phyloP scores from a whole-genome alignment of 2,113 vertebrate species.

The Nothocercus julius region DNA sequence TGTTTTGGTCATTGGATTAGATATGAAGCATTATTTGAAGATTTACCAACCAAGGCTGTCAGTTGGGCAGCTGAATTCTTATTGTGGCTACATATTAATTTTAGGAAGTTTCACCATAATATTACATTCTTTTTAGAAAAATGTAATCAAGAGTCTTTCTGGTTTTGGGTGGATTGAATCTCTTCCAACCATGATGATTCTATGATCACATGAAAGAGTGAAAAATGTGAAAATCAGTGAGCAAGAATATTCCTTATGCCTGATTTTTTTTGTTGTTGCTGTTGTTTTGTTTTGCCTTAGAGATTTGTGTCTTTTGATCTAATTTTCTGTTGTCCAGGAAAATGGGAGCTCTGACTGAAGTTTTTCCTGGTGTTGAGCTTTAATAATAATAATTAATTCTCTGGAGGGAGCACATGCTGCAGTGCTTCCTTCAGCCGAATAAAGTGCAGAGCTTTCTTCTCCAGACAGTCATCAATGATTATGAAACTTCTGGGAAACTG shows the following conservation, averaged over 20 bases:
- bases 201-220: not conserved
- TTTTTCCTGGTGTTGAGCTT: not conserved
- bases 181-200: too few species aligned
- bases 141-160: not conserved
- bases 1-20: not conserved
- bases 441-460: not conserved
- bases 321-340: not conserved
- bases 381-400: not conserved
- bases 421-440: not conserved
- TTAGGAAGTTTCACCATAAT: constrained; percentile 4
- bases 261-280: not conserved
- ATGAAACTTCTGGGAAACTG: not conserved
- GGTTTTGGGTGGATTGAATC: not conserved
- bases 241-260: not conserved
- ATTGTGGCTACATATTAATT: constrained; percentile 15
- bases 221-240: not conserved
- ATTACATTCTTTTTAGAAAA: not conserved
- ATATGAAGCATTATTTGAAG: not conserved
- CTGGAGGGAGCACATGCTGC: not conserved
- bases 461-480: not conserved
- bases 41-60: constrained; percentile 4
- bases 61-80: constrained; percentile 27
- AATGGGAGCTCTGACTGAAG: not conserved
- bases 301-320: not conserved
- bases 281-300: not conserved